Conservation (phyloP, 1,140 invertebrate species). For the Hycleus cichorii region DNA sequence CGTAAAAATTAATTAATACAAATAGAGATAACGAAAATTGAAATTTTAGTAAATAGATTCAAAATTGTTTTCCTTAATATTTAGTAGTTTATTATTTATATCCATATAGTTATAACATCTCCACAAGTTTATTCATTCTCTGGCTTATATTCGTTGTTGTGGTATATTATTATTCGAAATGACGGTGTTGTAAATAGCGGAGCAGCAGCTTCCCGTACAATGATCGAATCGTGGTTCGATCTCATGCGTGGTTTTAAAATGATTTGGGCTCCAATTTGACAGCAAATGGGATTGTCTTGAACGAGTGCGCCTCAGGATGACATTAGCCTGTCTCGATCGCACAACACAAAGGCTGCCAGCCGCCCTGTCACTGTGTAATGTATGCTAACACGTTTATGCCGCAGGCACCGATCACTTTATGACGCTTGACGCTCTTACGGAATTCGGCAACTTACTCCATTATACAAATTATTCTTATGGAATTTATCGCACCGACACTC, state of each 20-base stretch:
- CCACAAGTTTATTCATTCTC: no score
- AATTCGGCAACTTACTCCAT: conserved; percentile 32
- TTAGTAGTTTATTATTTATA: no score
- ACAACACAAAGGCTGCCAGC: conserved; percentile 35
- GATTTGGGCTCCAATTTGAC: conserved; percentile 37
- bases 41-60: no score
- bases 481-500: not conserved
- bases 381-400: conserved; percentile 38
- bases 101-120: no score
- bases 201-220: conserved; percentile 14
- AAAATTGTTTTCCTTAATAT: no score
- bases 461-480: conserved; percentile 21
- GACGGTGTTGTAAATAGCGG: conserved; percentile 15
- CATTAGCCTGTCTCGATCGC: conserved; percentile 38
- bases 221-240: conserved; percentile 18
- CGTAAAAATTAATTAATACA: no score
- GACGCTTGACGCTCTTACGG: conserved; percentile 33
- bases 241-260: conserved; percentile 34
- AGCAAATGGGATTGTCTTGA: conserved; percentile 39
- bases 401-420: conserved; percentile 36
- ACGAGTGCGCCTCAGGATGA: conserved; percentile 37
- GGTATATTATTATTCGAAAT: conserved; percentile 16
- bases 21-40: no score
- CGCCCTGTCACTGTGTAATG: conserved; percentile 39
- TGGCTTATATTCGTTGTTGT: conserved; percentile 1